Base-by-base conservation (phyloP, 2,888 invertebrate genomes). In the Drosophila koepferae region DNA sequence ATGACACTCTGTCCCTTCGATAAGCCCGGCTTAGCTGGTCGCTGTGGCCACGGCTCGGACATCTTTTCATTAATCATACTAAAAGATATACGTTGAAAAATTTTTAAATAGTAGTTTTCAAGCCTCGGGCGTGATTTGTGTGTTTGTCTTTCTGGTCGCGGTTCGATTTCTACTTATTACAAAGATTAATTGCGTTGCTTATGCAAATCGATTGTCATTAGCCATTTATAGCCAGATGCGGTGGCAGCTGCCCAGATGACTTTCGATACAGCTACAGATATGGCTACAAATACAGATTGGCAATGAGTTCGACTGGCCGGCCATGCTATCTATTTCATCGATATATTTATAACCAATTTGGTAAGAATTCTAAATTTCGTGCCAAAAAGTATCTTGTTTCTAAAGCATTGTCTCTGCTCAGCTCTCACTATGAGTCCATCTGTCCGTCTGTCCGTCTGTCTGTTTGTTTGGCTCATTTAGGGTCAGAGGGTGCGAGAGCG, bases 181-280 rank as follows among this genome's bases (percentile, higher is more conserved):
- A 81, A 89, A 89, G 88, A 89, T 89, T 89, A 91, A 89, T 89
- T 81, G 66, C 79, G 74, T 70, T 81, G 76, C 74, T 86, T 89
- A 89, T 83, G 89, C 90, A 86, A 90, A 86, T 89, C 89, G 84
- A 89, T 81, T 88, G 90, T 86, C 91, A 91, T 91, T 88, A 88
- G 78, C 89, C 80, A 90, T 86, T 91, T 88, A 79, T 61, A 51
- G 82, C 28, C 72, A 79, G 70, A 77, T 75, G 80, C 81, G 83
- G 83, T 88, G 85, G 90, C 90, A 88, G 60, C 70, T 64, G 54
- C 49, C 48, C 78, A 64, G 59, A 63, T 65, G 63, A 60, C 60
- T 63, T 44, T 10, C 55, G 59, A 46, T 63, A 63, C 62, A 67
- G 61, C 41, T n/a, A 41, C 41, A 41, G 41, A 41, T 41, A 41